phyloP scores from a whole-genome alignment of 2,888 invertebrate species.

The Atrina japonica region DNA sequence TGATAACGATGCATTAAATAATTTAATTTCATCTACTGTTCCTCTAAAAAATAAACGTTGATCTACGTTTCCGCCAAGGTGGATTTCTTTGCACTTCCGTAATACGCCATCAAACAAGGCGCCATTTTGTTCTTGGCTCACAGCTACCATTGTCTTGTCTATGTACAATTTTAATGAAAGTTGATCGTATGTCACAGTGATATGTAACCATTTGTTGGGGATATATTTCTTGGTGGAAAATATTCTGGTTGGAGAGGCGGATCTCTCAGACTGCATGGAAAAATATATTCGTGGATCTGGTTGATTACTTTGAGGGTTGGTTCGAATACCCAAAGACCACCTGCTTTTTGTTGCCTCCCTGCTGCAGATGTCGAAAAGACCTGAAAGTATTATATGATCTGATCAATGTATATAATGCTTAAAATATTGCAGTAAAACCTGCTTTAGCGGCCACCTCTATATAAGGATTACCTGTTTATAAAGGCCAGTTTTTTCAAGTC shows the following conservation, averaged over 20 bases:
- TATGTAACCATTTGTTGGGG: slow-evolving; percentile 64
- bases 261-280: slow-evolving; percentile 59
- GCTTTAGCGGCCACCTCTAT: too few species aligned
- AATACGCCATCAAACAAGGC: slow-evolving; percentile 52
- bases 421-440: too few species aligned
- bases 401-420: too few species aligned
- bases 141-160: slow-evolving; percentile 66
- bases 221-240: slow-evolving; percentile 54
- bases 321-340: slow-evolving; percentile 65
- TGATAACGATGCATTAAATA: slow-evolving; percentile 60
- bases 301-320: slow-evolving; percentile 37
- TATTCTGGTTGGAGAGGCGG: slow-evolving; percentile 47
- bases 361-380: slow-evolving; percentile 60
- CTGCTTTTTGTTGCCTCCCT: slow-evolving; percentile 31
- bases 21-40: slow-evolving; percentile 59
- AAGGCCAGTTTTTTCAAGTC: too few species aligned
- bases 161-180: slow-evolving; percentile 62
- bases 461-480: too few species aligned
- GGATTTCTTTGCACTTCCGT: slow-evolving; percentile 59
- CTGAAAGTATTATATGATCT: too few species aligned
- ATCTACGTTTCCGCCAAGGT: slow-evolving; percentile 61
- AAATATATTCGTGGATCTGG: slow-evolving; percentile 60
- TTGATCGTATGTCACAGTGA: slow-evolving; percentile 69
- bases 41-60: slow-evolving; percentile 62
- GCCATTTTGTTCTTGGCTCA: slow-evolving; percentile 57